phyloP scores from a whole-genome alignment of 2,888 invertebrate genomes.

The Erannis defoliaria region DNA sequence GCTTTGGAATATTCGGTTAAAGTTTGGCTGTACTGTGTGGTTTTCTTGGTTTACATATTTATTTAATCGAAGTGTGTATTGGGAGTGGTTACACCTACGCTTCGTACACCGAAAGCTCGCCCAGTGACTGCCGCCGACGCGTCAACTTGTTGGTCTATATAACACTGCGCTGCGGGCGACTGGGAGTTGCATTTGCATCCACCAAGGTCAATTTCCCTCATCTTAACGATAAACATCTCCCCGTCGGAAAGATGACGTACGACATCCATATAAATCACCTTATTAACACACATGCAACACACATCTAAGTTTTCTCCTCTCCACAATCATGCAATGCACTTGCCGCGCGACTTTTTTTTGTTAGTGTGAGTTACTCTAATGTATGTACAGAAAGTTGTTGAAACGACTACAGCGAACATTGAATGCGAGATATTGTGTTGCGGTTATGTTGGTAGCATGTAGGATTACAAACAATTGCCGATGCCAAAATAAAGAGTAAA shows the following conservation, averaged over 20 bases:
- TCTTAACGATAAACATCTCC: slow-evolving; percentile 82
- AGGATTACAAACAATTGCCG: slow-evolving; percentile 56
- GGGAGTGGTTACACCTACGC: slow-evolving; percentile 44
- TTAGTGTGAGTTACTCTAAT: slow-evolving; percentile 61
- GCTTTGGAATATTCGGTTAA: too few relatives aligned
- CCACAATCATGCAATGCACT: slow-evolving; percentile 82
- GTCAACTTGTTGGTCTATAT: slow-evolving; percentile 66
- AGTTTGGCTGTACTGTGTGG: too few relatives aligned
- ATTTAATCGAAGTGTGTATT: background rate
- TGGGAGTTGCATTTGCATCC: slow-evolving; percentile 72
- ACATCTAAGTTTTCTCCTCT: slow-evolving; percentile 78
- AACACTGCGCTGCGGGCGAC: slow-evolving; percentile 79
- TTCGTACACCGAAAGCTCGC: slow-evolving; percentile 47
- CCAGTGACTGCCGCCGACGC: slow-evolving; percentile 51
- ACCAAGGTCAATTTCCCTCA: slow-evolving; percentile 85
- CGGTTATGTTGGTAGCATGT: slow-evolving; percentile 74
- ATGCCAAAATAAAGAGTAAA: slow-evolving; percentile 68
- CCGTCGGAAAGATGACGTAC: slow-evolving; percentile 82
- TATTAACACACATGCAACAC: slow-evolving; percentile 84
- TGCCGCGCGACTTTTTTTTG: slow-evolving; percentile 56
- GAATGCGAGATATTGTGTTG: slow-evolving; percentile 74
- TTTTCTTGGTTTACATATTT: background rate
- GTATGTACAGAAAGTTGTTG: slow-evolving; percentile 72
- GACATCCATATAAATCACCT: slow-evolving; percentile 80
- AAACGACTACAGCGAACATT: slow-evolving; percentile 72